Conservation (phyloP, 2,797 vertebrate species). For the Sebastiscus albofasciatus region DNA sequence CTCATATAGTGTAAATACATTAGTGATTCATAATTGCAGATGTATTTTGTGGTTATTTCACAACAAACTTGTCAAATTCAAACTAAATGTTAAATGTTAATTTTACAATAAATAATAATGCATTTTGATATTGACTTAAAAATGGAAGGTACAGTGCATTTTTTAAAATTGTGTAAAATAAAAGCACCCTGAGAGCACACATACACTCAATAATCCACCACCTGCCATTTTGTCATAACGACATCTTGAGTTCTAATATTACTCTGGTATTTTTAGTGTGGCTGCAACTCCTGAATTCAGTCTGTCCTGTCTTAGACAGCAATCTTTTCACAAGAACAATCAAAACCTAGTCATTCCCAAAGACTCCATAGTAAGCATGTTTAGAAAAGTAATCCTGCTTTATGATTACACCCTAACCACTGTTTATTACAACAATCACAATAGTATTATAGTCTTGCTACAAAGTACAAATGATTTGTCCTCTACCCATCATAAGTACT, state of each 20-base stretch:
- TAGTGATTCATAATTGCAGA: background rate
- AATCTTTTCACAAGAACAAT: slow-evolving; percentile 30
- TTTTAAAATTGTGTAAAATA: background rate
- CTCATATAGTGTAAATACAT: background rate
- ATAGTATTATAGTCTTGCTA: background rate
- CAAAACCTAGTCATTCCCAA: slow-evolving; percentile 13
- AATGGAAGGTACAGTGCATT: background rate
- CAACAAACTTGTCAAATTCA: background rate
- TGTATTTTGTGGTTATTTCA: background rate
- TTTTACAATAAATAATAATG: background rate
- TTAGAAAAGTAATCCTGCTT: background rate
- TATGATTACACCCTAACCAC: background rate
- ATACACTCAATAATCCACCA: background rate
- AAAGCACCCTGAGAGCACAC: background rate
- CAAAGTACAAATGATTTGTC: background rate
- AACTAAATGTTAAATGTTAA: background rate
- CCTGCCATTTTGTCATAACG: background rate
- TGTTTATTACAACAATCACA: background rate
- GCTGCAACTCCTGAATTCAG: slow-evolving; percentile 31
- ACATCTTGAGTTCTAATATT: background rate
- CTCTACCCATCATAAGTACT: too few relatives aligned
- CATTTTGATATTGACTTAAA: background rate
- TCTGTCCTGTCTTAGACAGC: slow-evolving; percentile 10
- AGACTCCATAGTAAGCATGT: slow-evolving; percentile 19
- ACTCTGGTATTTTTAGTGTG: slow-evolving; percentile 7